Percentiles rank a stretch among this genome's conserved stretches.
Conservation (phyloP, 2,113 vertebrate genomes). For the Microcebus murinus region DNA sequence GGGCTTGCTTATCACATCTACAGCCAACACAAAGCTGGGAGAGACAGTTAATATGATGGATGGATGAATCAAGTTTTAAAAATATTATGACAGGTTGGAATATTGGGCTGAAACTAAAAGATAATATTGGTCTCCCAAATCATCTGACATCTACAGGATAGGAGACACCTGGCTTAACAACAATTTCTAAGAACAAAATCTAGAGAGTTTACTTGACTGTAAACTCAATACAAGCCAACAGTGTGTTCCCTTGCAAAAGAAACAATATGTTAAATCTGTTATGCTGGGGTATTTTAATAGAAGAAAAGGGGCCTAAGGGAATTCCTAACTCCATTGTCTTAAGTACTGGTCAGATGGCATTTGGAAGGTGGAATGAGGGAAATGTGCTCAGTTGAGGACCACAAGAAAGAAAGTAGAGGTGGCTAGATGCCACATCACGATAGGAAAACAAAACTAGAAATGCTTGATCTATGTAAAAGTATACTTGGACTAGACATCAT, state of each 20-base stretch:
- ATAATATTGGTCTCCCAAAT: slow-evolving; percentile 26
- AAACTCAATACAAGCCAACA: background rate
- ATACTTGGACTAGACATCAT: background rate
- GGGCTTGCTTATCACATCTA: background rate
- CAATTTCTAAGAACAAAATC: slow-evolving; percentile 35
- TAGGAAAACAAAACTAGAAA: background rate
- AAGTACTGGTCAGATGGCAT: background rate
- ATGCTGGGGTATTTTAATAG: slow-evolving; percentile 3
- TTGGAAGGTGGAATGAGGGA: background rate
- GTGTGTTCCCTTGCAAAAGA: slow-evolving; percentile 34
- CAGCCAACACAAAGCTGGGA: slow-evolving; percentile 23
- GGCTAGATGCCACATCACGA: background rate
- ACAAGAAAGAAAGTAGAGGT: background rate
- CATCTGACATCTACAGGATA: background rate
- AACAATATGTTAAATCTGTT: slow-evolving; percentile 3
- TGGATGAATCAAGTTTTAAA: slow-evolving; percentile 16
- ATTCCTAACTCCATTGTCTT: background rate
- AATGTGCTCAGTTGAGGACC: background rate
- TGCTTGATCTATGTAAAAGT: background rate
- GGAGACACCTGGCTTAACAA: slow-evolving; percentile 33
- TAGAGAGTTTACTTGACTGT: slow-evolving; percentile 13
- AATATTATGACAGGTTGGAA: slow-evolving; percentile 69
- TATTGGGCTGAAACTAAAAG: slow-evolving; percentile 51
- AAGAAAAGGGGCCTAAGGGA: background rate
- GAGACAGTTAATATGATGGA: slow-evolving; percentile 34